Percentiles rank a stretch among this genome's conserved stretches.
Conservation (phyloP, 2,113 vertebrate species). For the Nycticryphes semicollaris region DNA sequence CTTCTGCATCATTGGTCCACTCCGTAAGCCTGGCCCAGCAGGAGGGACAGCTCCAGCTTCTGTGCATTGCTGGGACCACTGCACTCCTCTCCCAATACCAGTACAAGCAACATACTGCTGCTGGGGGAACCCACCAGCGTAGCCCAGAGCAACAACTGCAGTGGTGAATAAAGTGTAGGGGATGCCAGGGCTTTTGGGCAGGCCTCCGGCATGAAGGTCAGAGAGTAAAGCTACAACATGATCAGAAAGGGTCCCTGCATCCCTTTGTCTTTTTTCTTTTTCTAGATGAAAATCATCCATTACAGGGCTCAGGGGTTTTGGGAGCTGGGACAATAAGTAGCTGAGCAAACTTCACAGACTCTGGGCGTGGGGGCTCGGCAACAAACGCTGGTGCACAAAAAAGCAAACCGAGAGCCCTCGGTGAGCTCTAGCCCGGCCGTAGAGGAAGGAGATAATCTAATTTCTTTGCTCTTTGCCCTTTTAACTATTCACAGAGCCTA, state of each 20-base stretch:
- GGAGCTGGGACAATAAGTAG: not conserved
- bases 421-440: not conserved
- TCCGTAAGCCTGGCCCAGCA: not conserved
- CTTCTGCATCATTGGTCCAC: not conserved
- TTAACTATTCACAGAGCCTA: not conserved
- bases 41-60: not conserved
- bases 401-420: not conserved
- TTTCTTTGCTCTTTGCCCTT: constrained; percentile 35
- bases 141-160: not conserved
- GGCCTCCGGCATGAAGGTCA: not conserved
- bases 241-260: not conserved
- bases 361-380: not conserved
- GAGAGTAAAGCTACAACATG: not conserved
- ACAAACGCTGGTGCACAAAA: not conserved
- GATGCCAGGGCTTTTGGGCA: not conserved
- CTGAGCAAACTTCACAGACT: not conserved
- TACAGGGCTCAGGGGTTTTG: not conserved
- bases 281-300: not conserved
- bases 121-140: not conserved
- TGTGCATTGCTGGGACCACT: accelerated
- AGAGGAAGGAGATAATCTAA: constrained; percentile 3
- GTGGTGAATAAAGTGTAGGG: not conserved
- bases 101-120: not conserved
- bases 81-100: not conserved
- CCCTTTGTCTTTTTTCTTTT: not conserved